phyloP scores from a whole-genome alignment of 2,888 invertebrate species.

The Parnassius apollo region DNA sequence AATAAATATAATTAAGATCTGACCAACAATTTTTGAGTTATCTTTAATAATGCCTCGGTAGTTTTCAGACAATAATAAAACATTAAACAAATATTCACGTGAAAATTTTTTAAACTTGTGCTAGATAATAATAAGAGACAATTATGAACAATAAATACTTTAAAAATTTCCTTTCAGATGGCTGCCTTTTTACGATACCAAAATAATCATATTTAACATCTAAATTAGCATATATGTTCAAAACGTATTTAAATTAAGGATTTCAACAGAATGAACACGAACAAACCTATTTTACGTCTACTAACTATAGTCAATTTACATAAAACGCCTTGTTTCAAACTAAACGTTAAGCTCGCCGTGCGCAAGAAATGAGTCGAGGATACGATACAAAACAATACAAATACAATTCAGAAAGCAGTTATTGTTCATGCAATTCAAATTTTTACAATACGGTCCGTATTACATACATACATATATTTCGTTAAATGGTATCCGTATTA shows the following conservation, averaged over 20 bases:
- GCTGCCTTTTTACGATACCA: slow-evolving; percentile 1
- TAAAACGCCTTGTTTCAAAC: slow-evolving; percentile 20
- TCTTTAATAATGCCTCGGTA: too few species aligned
- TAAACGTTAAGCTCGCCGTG: slow-evolving; percentile 11
- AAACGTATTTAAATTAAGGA: slow-evolving; percentile 21
- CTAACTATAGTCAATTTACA: slow-evolving; percentile 23
- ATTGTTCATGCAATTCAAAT: slow-evolving; percentile 33
- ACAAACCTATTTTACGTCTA: slow-evolving; percentile 22
- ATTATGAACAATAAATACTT: too few species aligned
- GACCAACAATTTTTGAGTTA: too few species aligned
- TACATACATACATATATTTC: too few species aligned
- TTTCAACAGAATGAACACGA: slow-evolving; percentile 18
- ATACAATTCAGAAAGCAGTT: slow-evolving; percentile 31
- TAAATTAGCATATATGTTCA: slow-evolving; percentile 13
- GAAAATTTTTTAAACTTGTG: too few species aligned
- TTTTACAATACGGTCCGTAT: slow-evolving; percentile 29
- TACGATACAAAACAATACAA: slow-evolving; percentile 32
- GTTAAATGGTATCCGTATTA: too few species aligned
- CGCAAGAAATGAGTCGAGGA: slow-evolving; percentile 4
- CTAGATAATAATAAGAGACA: too few species aligned
- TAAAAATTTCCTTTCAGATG: not conserved
- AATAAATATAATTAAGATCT: too few species aligned
- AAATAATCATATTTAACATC: slow-evolving; percentile 6
- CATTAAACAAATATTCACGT: too few species aligned
- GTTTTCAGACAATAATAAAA: not conserved